These are phyloP conservation scores for Phyto melanocephala DNA, from an alignment of 2,888 invertebrate genomes.

Conservation along the genomic window DNA sequence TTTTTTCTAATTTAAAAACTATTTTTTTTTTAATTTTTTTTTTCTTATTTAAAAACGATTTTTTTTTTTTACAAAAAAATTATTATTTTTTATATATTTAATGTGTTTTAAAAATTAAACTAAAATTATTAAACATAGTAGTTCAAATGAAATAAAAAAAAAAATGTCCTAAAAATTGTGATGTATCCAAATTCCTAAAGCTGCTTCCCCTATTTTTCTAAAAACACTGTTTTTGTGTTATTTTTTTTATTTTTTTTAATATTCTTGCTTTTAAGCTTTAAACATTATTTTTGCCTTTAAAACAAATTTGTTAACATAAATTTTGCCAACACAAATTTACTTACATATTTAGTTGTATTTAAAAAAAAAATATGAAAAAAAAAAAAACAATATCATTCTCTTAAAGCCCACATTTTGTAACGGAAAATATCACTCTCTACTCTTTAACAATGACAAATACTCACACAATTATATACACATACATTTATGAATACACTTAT, in stretches of 20 bases:
- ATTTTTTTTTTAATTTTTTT: slow-evolving; percentile 17
- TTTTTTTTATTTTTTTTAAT: background rate
- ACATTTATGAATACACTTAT: background rate
- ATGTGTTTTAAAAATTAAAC: slow-evolving; percentile 52
- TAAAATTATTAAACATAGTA: slow-evolving; percentile 43
- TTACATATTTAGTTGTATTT: background rate
- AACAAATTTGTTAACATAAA: background rate
- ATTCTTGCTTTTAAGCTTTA: background rate
- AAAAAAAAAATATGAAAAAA: background rate
- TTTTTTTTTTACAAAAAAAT: slow-evolving; percentile 16
- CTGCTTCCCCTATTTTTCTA: background rate
- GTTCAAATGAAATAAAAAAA: slow-evolving; percentile 53
- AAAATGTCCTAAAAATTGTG: slow-evolving; percentile 60
- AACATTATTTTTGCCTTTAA: background rate
- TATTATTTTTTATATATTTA: slow-evolving; percentile 12
- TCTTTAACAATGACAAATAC: background rate
- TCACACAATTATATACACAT: background rate
- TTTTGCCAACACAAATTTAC: background rate
- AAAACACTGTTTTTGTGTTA: background rate
- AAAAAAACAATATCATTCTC: background rate
- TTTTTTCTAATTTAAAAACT: background rate
- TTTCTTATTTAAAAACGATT: slow-evolving; percentile 37
- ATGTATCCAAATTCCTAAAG: slow-evolving; percentile 25
- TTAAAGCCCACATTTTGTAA: slow-evolving; percentile 22
- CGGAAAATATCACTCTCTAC: slow-evolving; percentile 40